A percentile compares a stretch with the other conserved stretches of the same genome.
phyloP scores from a whole-genome alignment of 2,888 invertebrate genomes.

The Psylliodes chrysocephalus region DNA sequence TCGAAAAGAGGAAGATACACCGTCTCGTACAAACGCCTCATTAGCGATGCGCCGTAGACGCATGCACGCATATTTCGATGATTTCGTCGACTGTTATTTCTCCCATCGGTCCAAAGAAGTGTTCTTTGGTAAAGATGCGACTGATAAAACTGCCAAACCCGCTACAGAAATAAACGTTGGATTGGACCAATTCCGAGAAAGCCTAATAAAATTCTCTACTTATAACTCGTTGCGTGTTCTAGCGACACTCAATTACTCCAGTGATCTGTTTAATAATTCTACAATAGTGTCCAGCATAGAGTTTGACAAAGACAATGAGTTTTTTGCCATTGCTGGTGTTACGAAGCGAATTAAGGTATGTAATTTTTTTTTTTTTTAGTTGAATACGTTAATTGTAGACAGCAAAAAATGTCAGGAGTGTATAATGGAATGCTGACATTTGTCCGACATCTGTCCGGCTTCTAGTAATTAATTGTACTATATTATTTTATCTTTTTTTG shows the following conservation, averaged over 20 bases:
- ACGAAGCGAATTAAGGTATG: conserved; percentile 86
- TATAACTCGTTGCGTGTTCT: conserved; percentile 82
- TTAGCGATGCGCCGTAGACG: conserved; percentile 77
- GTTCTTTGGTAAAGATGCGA: conserved; percentile 68
- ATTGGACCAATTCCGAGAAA: conserved; percentile 82
- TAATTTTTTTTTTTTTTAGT: not conserved
- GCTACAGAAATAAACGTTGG: conserved; percentile 63
- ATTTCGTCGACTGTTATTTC: conserved; percentile 89
- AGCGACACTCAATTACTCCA: conserved; percentile 89
- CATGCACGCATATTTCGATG: conserved; percentile 88
- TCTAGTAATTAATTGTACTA: no score
- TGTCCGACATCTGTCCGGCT: no score
- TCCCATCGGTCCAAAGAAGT: conserved; percentile 79
- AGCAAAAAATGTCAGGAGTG: no score
- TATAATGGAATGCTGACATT: no score
- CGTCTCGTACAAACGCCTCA: conserved; percentile 45
- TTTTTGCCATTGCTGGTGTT: conserved; percentile 95
- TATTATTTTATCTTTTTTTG: no score
- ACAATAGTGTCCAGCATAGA: conserved; percentile 92
- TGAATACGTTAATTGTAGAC: no score
- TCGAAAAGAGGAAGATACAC: conserved; percentile 41
- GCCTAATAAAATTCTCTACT: conserved; percentile 85
- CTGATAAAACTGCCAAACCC: conserved; percentile 54
- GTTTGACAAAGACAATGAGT: conserved; percentile 95
- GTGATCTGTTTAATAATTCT: conserved; percentile 87